Conservation (phyloP, 2,888 invertebrate species). For the Brachynemurus nebulosus region DNA sequence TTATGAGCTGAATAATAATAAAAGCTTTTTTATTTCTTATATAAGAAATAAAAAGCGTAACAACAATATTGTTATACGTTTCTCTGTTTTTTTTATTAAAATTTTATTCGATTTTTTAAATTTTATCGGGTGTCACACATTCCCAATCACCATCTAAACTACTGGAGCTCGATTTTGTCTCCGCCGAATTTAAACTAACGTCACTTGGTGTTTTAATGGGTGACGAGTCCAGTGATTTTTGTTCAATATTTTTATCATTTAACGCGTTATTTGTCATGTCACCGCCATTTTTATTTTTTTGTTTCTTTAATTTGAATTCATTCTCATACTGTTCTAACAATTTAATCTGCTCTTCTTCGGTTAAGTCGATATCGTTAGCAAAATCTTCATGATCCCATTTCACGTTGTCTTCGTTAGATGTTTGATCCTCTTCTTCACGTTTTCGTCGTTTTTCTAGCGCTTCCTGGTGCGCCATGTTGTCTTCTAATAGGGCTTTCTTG, state of each 20-base stretch:
- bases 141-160: conserved; percentile 35
- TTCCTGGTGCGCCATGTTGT: conserved; percentile 54
- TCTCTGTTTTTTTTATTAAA: no score
- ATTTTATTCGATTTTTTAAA: no score
- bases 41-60: no score
- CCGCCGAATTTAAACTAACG: conserved; percentile 12
- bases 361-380: conserved; percentile 47
- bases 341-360: conserved; percentile 55
- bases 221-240: background rate
- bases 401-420: conserved; percentile 27
- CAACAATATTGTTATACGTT: no score
- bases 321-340: conserved; percentile 53
- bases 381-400: conserved; percentile 47
- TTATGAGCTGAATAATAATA: no score
- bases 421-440: conserved; percentile 34
- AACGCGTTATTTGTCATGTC: conserved; percentile 17
- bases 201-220: conserved; percentile 1
- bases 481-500: conserved; percentile 62
- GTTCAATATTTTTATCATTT: conserved; percentile 19
- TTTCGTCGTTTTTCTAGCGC: conserved; percentile 37
- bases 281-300: conserved; percentile 6
- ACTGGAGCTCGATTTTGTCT: conserved; percentile 26
- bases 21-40: no score
- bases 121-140: conserved; percentile 9
- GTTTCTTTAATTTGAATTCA: conserved; percentile 31